Conservation (phyloP, 2,797 vertebrate species). For the Micrastur ruficollis region DNA sequence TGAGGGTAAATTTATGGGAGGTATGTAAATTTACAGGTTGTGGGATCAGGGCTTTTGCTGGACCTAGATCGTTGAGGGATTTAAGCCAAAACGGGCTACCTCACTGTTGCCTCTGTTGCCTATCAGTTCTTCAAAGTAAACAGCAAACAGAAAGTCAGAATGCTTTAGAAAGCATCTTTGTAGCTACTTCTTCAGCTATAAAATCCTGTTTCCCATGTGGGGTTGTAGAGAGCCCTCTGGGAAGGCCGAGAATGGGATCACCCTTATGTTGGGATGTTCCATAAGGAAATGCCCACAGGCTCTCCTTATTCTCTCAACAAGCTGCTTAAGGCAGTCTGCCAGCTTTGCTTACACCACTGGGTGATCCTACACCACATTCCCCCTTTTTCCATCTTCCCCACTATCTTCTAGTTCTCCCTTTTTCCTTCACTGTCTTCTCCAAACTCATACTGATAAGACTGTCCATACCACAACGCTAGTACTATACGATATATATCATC, state of each 20-base stretch:
- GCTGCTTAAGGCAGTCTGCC: not conserved
- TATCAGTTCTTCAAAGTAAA: not conserved
- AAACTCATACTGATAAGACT: not conserved
- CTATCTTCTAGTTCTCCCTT: not conserved
- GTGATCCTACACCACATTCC: not conserved
- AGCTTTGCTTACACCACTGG: not conserved
- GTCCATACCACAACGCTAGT: not conserved
- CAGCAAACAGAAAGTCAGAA: not conserved
- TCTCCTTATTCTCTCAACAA: not conserved
- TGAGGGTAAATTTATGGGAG: not conserved
- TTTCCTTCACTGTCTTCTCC: not conserved
- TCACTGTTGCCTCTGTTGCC: not conserved
- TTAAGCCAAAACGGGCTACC: not conserved
- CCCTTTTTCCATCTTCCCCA: not conserved
- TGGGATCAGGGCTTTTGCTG: not conserved
- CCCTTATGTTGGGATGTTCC: not conserved
- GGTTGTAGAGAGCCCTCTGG: not conserved
- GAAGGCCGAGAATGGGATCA: not conserved
- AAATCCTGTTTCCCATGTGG: not conserved
- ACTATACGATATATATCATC: not conserved
- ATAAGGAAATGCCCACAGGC: not conserved
- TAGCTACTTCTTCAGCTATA: not conserved
- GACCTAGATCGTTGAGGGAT: not conserved
- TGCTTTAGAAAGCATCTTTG: not conserved
- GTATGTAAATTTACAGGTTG: not conserved